phyloP scores from a whole-genome alignment of 2,797 vertebrate genomes.

The Sarcophilus harrisii region DNA sequence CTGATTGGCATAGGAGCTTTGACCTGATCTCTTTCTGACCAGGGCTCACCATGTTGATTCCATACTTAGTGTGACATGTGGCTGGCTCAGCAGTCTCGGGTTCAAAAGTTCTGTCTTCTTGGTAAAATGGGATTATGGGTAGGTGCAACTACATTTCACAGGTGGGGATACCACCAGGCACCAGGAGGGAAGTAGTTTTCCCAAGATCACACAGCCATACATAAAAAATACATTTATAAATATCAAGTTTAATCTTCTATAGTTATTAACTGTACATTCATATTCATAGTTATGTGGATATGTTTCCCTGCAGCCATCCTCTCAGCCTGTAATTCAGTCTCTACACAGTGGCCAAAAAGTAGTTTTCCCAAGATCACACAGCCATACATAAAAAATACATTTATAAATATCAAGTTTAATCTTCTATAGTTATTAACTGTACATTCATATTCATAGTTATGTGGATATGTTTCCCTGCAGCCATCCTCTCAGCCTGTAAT shows the following conservation, averaged over 20 bases:
- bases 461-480: background rate
- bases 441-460: background rate
- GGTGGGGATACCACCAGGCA: background rate
- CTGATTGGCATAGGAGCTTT: too few relatives aligned
- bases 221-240: background rate
- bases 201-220: background rate
- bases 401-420: background rate
- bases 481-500: background rate
- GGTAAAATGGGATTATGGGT: too few relatives aligned
- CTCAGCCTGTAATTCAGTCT: background rate
- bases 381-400: background rate
- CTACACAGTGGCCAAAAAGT: background rate
- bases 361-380: too few relatives aligned
- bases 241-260: background rate
- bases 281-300: background rate
- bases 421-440: background rate
- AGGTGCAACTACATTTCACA: background rate
- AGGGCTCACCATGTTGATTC: too few relatives aligned
- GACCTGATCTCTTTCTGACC: too few relatives aligned
- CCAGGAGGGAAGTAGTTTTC: background rate
- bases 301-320: background rate
- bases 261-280: background rate
- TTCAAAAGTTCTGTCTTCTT: too few relatives aligned
- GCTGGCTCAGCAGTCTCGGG: too few relatives aligned
- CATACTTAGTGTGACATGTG: too few relatives aligned